phyloP scores from a whole-genome alignment of 2,113 vertebrate species.

The Hypomesus transpacificus region DNA sequence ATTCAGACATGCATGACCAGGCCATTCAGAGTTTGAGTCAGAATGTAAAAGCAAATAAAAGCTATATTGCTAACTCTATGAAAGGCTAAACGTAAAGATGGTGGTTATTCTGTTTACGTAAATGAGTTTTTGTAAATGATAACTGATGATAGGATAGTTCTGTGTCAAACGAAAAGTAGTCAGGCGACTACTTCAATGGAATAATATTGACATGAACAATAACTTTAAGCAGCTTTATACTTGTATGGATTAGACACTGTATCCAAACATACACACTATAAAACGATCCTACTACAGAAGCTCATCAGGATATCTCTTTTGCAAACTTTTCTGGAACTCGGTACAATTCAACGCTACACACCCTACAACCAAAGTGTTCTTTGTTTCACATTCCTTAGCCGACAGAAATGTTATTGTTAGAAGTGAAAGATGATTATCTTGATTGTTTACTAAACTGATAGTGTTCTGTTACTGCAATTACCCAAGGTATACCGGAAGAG shows the following conservation, averaged over 20 bases:
- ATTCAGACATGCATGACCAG: slow-evolving; percentile 7
- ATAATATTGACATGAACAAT: too few relatives aligned
- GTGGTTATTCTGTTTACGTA: too few relatives aligned
- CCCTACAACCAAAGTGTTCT: not conserved
- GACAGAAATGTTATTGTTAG: not conserved
- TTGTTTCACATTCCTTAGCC: slow-evolving; percentile 25
- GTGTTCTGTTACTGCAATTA: slow-evolving; percentile 19
- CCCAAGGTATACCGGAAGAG: slow-evolving; percentile 22
- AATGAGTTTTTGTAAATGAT: too few relatives aligned
- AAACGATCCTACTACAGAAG: too few relatives aligned
- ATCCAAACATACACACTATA: too few relatives aligned
- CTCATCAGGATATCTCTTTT: too few relatives aligned
- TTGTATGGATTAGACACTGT: too few relatives aligned
- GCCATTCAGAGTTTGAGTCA: not conserved
- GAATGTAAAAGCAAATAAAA: not conserved
- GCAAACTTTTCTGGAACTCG: not conserved
- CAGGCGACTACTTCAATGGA: too few relatives aligned
- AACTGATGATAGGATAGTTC: too few relatives aligned
- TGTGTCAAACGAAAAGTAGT: too few relatives aligned
- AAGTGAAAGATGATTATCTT: slow-evolving; percentile 38
- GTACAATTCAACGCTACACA: not conserved
- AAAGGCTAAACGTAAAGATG: not conserved
- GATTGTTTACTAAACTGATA: slow-evolving; percentile 39
- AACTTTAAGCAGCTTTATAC: too few relatives aligned
- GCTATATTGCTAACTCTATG: too few relatives aligned